Base-by-base conservation (phyloP, 2,113 vertebrate species). In the Anoplopoma fimbria region DNA sequence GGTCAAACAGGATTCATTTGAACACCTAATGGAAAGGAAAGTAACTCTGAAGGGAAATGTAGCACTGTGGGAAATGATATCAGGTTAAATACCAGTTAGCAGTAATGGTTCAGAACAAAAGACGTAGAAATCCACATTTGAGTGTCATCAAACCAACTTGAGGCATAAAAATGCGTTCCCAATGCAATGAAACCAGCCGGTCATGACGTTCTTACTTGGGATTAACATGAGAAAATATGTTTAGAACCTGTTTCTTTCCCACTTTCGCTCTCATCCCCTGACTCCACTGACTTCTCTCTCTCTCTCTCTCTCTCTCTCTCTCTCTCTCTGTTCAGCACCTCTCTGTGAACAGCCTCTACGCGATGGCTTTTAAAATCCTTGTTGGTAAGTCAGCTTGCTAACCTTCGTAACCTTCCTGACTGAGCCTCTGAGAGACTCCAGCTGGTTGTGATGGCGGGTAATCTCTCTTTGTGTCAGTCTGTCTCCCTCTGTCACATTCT, bases 301-400 rank as follows among this genome's bases (percentile, higher is more conserved):
- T 19, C 33, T 27, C 31, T 70, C 58, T 64, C 29, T 69, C 45
- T 51, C 27, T 55, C 17, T 69, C 34, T 80, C 29, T 51, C 29
- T 63, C 49, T 23, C 8, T 27, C 57, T 88, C 69, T 77, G 23
- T 70, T 79, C 84, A 73, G 62, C 81, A 58, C 51, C 78, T 82
- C 79, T 72, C 67, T 71, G 67, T 75, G 75, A 76, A 77, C 84
- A 84, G 84, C 75, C 75, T 75, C 88, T 65, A 62, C 80, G 77
- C 81, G 60, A 19, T 67, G 69, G 83, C 88, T 87, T 90, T 91
- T 84, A 77, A 91, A 69, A 69, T n/a, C 68, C 47, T 87, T 83
- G 82, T 91, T 91, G 81, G 86, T 81, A 87, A 88, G 88, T 88
- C 83, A 86, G 86, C 83, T 78, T 85, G 53, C 71, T 90, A 87